These are phyloP conservation scores for Corythucha ciliata DNA, from an alignment of 2,888 invertebrate species.

Conservation along the genomic window DNA sequence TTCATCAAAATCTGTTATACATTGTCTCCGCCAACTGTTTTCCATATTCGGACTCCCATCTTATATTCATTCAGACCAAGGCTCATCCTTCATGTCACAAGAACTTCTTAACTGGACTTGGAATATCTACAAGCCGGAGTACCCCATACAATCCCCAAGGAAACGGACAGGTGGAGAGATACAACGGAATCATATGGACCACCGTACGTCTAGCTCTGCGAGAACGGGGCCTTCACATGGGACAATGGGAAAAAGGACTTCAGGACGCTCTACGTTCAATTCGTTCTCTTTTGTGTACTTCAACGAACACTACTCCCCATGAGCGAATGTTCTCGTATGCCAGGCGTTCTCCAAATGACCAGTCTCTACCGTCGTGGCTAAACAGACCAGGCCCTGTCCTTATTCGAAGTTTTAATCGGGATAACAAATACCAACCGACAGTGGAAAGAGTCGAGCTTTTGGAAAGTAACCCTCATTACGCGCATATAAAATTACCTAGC, in stretches of 20 bases:
- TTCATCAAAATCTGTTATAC: constrained; percentile 19
- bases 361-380: constrained; percentile 12
- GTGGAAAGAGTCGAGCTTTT: constrained; percentile 30
- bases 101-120: background rate
- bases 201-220: constrained; percentile 22
- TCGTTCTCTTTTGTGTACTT: constrained; percentile 29
- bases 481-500: constrained; percentile 1
- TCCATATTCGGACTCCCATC: constrained; percentile 7
- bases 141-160: constrained; percentile 18
- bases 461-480: constrained; percentile 22
- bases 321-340: constrained; percentile 23
- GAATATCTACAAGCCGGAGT: constrained; percentile 15
- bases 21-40: constrained; percentile 5
- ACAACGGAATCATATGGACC: constrained; percentile 8
- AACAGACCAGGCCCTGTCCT: constrained; percentile 5
- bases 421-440: constrained; percentile 28
- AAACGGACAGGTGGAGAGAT: constrained; percentile 4
- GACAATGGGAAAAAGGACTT: constrained; percentile 27
- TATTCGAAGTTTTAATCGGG: background rate
- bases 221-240: constrained; percentile 5
- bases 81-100: constrained; percentile 12
- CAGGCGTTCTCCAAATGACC: background rate
- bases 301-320: constrained; percentile 30
- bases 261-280: constrained; percentile 28
- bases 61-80: constrained; percentile 15